A percentile compares a stretch with the other conserved stretches of the same genome.
phyloP scores from a whole-genome alignment of 1,140 invertebrate species.

The Sipha flava region DNA sequence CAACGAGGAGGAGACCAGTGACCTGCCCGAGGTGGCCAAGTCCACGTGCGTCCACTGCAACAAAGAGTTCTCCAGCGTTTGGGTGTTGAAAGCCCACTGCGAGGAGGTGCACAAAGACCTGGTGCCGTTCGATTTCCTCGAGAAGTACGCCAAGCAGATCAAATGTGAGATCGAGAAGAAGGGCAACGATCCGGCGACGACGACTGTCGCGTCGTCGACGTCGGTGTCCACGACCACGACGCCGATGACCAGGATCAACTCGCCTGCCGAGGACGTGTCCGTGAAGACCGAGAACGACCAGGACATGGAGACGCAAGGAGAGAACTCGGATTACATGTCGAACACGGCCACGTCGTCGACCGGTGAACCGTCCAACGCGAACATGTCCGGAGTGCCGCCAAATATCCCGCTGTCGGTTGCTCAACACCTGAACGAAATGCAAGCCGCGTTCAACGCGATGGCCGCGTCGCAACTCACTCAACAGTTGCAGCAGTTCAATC shows the following conservation, averaged over 20 bases:
- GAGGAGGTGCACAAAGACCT: slow-evolving; percentile 89
- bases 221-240: not conserved
- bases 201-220: slow-evolving; percentile 16
- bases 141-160: slow-evolving; percentile 84
- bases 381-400: not conserved
- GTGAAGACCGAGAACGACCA: slow-evolving; percentile 42
- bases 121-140: slow-evolving; percentile 78
- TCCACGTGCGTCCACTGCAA: slow-evolving; percentile 81
- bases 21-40: slow-evolving; percentile 62
- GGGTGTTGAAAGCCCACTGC: slow-evolving; percentile 90
- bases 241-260: not conserved
- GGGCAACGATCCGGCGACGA: slow-evolving; percentile 45
- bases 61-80: slow-evolving; percentile 90
- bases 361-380: slow-evolving; percentile 38
- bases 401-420: slow-evolving; percentile 54
- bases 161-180: slow-evolving; percentile 78
- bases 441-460: slow-evolving; percentile 76
- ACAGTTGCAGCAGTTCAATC: slow-evolving; percentile 66
- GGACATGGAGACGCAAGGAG: not conserved
- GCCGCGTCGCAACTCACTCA: slow-evolving; percentile 70
- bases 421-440: slow-evolving; percentile 75
- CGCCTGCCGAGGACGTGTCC: not conserved
- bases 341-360: slow-evolving; percentile 42
- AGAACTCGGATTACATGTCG: not conserved
- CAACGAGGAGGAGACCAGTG: slow-evolving; percentile 48